Evolutionary conservation across 2,888 invertebrate genomes (phyloP).

Genomic region (Dynastes tityus): DNA sequence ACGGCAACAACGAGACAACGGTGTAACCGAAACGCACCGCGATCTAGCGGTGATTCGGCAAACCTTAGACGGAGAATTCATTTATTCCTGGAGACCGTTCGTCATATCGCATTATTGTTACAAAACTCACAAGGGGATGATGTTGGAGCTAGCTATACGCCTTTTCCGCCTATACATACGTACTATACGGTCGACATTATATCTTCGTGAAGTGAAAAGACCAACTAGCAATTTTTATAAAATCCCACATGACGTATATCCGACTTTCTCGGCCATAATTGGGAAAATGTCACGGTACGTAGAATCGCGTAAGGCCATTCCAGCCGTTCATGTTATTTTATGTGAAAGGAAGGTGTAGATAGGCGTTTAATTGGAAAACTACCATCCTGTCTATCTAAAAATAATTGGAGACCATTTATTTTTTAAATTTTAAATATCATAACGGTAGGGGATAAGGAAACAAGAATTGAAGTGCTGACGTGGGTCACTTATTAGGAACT

Average conservation of each 20-base stretch:
- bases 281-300: conserved; percentile 18
- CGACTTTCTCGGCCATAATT: conserved; percentile 17
- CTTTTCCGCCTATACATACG: background rate
- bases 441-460: no score
- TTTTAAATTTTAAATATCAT: no score
- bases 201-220: conserved; percentile 1
- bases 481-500: no score
- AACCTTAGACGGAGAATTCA: conserved; percentile 26
- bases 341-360: background rate
- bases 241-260: conserved; percentile 33
- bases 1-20: background rate
- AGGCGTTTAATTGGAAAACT: background rate
- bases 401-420: no score
- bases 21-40: background rate
- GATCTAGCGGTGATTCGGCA: conserved; percentile 3
- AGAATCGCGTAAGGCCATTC: background rate
- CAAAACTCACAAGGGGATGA: background rate
- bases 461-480: no score
- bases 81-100: conserved; percentile 17
- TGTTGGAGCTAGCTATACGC: background rate
- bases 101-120: conserved; percentile 25
- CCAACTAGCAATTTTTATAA: conserved; percentile 31
- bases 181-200: background rate
- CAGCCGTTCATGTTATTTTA: conserved; percentile 9
- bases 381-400: background rate